Conservation (phyloP, 2,113 vertebrate genomes). For the Perognathus longimembris region DNA sequence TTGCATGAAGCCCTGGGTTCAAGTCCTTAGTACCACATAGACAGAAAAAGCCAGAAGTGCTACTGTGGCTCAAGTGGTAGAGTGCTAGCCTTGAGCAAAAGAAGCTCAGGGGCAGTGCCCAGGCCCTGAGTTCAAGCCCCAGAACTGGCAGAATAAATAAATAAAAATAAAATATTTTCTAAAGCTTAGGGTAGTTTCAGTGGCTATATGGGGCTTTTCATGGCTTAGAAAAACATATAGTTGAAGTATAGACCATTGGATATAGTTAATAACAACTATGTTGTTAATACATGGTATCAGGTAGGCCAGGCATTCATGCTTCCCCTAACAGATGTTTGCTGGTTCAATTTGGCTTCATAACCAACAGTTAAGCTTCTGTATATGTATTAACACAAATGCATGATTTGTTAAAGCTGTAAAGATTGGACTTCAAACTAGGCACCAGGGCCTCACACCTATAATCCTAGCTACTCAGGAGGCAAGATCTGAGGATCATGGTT, state of each 20-base stretch:
- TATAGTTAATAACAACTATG: not conserved
- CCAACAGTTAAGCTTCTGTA: not conserved
- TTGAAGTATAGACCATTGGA: not conserved
- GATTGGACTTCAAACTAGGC: not conserved
- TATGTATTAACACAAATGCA: not conserved
- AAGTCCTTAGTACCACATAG: no score
- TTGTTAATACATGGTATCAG: not conserved
- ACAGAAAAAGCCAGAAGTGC: no score
- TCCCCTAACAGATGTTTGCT: not conserved
- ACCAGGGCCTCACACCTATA: no score
- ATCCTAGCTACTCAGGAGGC: no score
- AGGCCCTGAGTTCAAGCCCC: no score
- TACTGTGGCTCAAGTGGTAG: no score
- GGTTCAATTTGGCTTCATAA: not conserved
- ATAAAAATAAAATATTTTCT: not conserved
- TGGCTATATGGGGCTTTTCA: not conserved
- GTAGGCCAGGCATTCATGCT: not conserved
- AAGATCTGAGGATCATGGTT: no score
- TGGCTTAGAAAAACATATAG: not conserved
- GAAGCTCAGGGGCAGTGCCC: no score
- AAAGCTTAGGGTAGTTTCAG: not conserved
- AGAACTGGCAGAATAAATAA: not conserved
- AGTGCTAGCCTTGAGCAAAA: no score
- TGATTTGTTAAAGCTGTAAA: not conserved
- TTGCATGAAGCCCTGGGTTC: no score